Evolutionary conservation across 2,888 invertebrate genomes (phyloP).

Genomic region (Pristionchus arcanus): DNA sequence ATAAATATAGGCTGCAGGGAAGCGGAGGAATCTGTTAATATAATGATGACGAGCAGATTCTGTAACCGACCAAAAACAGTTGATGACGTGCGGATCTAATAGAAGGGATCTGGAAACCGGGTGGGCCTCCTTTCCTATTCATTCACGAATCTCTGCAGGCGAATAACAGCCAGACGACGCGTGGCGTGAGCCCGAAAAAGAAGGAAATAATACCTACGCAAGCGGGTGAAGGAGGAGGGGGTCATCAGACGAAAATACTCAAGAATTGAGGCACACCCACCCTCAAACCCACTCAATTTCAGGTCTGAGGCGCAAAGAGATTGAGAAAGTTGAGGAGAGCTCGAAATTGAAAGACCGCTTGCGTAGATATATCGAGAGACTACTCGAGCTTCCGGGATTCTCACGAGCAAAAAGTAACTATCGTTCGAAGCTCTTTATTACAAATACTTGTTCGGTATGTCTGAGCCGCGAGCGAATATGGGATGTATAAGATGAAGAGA

Average conservation of each 20-base stretch:
- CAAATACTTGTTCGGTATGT: too few species aligned
- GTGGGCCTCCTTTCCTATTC: background rate
- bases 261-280: conserved; percentile 7
- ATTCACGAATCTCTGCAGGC: background rate
- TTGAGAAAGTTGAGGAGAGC: background rate
- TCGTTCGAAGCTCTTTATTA: too few species aligned
- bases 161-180: background rate
- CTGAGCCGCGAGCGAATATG: too few species aligned
- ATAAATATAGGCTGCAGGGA: too few species aligned
- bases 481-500: too few species aligned
- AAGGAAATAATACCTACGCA: conserved; percentile 22
- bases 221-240: background rate
- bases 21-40: too few species aligned
- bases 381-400: conserved; percentile 37
- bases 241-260: conserved; percentile 7
- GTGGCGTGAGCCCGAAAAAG: background rate
- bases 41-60: too few species aligned
- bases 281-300: background rate
- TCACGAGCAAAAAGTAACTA: background rate
- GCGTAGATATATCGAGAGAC: background rate
- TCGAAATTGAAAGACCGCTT: background rate
- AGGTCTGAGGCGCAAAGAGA: too few species aligned
- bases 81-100: too few species aligned
- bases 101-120: background rate
- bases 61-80: too few species aligned